Percentiles rank a stretch among this genome's conserved stretches.
phyloP scores from a whole-genome alignment of 2,113 vertebrate species.

The Atractosteus spatula region DNA sequence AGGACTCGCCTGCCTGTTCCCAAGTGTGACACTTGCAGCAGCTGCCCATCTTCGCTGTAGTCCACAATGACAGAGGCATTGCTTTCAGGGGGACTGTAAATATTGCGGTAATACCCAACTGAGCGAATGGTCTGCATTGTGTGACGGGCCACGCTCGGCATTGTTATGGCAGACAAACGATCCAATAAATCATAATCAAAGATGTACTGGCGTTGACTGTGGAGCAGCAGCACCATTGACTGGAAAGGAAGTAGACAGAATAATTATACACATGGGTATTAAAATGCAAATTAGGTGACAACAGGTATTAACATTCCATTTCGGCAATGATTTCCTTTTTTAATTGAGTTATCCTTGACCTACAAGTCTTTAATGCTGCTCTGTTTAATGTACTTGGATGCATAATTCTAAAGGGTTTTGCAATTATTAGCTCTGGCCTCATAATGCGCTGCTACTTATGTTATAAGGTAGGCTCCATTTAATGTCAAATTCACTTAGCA shows the following conservation, averaged over 20 bases:
- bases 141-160: constrained; percentile 96
- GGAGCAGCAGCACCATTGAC: constrained; percentile 96
- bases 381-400: constrained; percentile 62
- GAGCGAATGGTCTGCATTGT: constrained; percentile 97
- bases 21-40: constrained; percentile 84
- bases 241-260: constrained; percentile 56
- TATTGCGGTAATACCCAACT: constrained; percentile 94
- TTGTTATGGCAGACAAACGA: constrained; percentile 88
- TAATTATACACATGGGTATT: constrained; percentile 31
- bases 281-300: constrained; percentile 30
- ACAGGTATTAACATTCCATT: constrained; percentile 46
- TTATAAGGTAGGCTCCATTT: constrained; percentile 44
- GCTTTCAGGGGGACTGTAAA: constrained; percentile 95
- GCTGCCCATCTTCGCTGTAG: constrained; percentile 93
- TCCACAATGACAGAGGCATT: constrained; percentile 93
- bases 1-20: constrained; percentile 89
- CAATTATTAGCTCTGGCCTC: constrained; percentile 64
- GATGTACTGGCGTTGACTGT: constrained; percentile 97
- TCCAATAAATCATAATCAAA: constrained; percentile 93
- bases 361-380: constrained; percentile 59
- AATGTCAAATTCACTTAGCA: constrained; percentile 56
- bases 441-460: constrained; percentile 59
- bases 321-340: constrained; percentile 54
- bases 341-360: constrained; percentile 68
- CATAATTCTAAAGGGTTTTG: constrained; percentile 60